Conservation (phyloP, 2,888 invertebrate genomes). For the Julus scanicus region DNA sequence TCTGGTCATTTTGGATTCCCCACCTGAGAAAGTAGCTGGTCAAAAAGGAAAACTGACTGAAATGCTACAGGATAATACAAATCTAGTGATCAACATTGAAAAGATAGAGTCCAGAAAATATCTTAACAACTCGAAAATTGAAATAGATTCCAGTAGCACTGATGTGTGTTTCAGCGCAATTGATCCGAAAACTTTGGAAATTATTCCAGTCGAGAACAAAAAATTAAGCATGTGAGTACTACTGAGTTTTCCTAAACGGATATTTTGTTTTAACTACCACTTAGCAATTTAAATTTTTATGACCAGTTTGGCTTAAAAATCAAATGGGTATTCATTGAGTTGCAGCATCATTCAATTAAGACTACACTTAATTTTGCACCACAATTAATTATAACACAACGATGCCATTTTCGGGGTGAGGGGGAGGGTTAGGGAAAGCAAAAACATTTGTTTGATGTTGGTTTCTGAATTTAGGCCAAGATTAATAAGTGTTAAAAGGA, state of each 20-base stretch:
- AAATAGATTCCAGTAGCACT: slow-evolving; percentile 78
- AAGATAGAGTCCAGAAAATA: slow-evolving; percentile 82
- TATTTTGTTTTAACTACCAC: background rate
- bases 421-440: too few species aligned
- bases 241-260: background rate
- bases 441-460: too few species aligned
- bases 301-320: too few species aligned
- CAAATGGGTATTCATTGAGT: too few species aligned
- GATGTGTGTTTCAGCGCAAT: slow-evolving; percentile 89
- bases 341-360: too few species aligned
- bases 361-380: too few species aligned
- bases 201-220: slow-evolving; percentile 78
- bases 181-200: slow-evolving; percentile 80
- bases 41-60: slow-evolving; percentile 71
- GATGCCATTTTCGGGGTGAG: too few species aligned
- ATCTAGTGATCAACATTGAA: slow-evolving; percentile 83
- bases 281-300: background rate
- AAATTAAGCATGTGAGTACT: slow-evolving; percentile 74
- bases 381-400: too few species aligned
- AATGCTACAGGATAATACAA: slow-evolving; percentile 78
- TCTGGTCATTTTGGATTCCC: slow-evolving; percentile 78
- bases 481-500: too few species aligned
- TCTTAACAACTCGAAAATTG: slow-evolving; percentile 78
- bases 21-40: slow-evolving; percentile 76
- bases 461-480: too few species aligned